Conservation (phyloP, 1,140 invertebrate species). For the Bombus confusus region DNA sequence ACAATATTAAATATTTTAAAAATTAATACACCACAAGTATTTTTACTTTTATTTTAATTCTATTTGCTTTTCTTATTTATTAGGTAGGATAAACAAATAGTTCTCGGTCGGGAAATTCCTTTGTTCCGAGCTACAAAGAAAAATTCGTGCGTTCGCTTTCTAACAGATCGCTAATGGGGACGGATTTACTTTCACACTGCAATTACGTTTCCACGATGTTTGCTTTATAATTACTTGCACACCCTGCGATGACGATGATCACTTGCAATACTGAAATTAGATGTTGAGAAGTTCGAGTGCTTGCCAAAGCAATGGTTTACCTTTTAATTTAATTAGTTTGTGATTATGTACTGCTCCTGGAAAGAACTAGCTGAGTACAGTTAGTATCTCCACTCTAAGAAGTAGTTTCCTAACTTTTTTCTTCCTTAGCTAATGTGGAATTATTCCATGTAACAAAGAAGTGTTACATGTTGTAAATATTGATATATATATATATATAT, state of each 20-base stretch:
- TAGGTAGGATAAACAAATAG: not conserved
- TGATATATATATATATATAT: too few species aligned
- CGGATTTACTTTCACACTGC: constrained; percentile 26
- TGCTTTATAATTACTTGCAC: constrained; percentile 13
- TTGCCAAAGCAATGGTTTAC: not conserved
- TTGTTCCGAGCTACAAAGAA: not conserved
- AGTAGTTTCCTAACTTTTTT: not conserved
- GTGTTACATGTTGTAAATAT: not conserved
- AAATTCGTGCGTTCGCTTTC: not conserved
- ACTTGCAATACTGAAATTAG: not conserved
- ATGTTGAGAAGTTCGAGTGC: not conserved
- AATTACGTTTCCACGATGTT: constrained; percentile 19
- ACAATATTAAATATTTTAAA: not conserved
- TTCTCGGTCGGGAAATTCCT: not conserved
- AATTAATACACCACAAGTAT: too few species aligned
- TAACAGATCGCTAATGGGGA: not conserved
- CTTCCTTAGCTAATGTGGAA: not conserved
- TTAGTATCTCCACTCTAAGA: not conserved
- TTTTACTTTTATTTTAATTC: too few species aligned
- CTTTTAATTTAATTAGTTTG: constrained; percentile 11
- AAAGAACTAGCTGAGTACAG: not conserved
- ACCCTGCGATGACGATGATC: not conserved
- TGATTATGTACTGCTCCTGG: not conserved
- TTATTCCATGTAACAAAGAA: not conserved
- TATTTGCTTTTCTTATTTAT: not conserved